phyloP scores from a whole-genome alignment of 1,140 invertebrate genomes.

The Rhyzopertha dominica region DNA sequence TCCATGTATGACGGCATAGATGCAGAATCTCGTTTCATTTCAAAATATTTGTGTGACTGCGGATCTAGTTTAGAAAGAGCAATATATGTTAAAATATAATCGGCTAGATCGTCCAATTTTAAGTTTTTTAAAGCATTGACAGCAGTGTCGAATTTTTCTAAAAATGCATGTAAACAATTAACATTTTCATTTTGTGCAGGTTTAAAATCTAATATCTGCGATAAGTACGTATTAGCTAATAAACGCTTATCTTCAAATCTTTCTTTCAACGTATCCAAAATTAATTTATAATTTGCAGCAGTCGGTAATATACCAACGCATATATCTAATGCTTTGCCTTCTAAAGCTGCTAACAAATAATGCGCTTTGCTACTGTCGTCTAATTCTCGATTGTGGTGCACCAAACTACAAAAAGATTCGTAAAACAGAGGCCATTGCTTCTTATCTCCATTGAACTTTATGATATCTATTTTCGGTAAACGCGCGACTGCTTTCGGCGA shows the following conservation, averaged over 20 bases:
- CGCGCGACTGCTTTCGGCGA: too few species aligned
- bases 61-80: constrained; percentile 5
- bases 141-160: constrained; percentile 7
- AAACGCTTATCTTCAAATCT: constrained; percentile 2
- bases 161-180: constrained; percentile 6
- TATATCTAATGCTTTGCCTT: constrained; percentile 1
- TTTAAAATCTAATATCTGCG: too few species aligned
- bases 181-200: neutral
- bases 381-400: constrained; percentile 6
- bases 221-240: constrained; percentile 1
- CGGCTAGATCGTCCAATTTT: neutral
- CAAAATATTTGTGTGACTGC: neutral
- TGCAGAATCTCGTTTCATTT: neutral
- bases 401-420: constrained; percentile 1
- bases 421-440: constrained; percentile 1
- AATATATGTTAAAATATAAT: constrained; percentile 1
- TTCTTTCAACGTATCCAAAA: neutral
- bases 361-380: neutral
- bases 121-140: constrained; percentile 5
- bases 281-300: constrained; percentile 5
- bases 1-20: constrained; percentile 7
- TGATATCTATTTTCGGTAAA: constrained; percentile 5
- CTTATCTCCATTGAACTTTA: constrained; percentile 1
- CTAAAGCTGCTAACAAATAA: constrained; percentile 4
- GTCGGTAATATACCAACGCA: constrained; percentile 4